Evolutionary conservation across 2,113 vertebrate genomes (phyloP).

Genomic region (Actinemys pallida): DNA sequence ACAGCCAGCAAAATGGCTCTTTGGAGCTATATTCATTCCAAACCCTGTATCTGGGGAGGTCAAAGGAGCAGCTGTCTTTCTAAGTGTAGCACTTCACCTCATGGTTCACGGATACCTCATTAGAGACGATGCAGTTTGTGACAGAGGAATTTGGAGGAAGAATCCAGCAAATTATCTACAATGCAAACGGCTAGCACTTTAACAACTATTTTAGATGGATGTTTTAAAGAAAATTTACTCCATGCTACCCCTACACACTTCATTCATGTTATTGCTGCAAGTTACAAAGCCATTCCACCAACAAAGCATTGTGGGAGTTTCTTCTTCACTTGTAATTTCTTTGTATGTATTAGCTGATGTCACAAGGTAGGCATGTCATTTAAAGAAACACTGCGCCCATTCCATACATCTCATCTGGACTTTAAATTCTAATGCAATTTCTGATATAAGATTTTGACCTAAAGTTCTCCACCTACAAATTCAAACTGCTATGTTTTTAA

Average conservation of each 20-base stretch:
- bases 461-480: background rate
- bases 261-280: background rate
- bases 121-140: background rate
- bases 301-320: background rate
- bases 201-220: background rate
- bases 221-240: background rate
- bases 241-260: background rate
- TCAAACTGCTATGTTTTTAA: conserved; percentile 26
- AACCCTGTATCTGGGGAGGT: background rate
- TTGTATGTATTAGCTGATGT: background rate
- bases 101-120: background rate
- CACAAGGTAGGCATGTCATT: background rate
- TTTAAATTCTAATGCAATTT: background rate
- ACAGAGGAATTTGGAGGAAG: background rate
- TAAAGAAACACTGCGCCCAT: background rate
- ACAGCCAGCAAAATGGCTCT: background rate
- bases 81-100: background rate
- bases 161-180: background rate
- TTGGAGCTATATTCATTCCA: background rate
- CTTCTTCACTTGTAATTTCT: background rate
- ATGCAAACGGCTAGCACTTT: background rate
- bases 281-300: background rate
- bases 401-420: fast-evolving
- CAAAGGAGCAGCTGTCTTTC: background rate
- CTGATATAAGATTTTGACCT: background rate